phyloP scores from a whole-genome alignment of 2,888 invertebrate species.

The Bimastos eiseni region DNA sequence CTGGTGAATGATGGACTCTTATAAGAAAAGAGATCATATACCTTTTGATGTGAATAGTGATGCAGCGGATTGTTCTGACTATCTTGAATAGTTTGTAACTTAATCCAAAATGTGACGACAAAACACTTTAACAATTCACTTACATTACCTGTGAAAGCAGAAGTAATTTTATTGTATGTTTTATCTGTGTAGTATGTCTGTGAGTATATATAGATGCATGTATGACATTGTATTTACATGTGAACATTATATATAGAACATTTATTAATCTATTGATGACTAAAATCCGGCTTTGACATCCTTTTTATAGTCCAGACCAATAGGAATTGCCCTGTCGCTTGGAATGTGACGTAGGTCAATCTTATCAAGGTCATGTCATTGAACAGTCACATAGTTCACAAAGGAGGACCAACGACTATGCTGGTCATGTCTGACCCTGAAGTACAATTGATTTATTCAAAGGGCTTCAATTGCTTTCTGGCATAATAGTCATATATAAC shows the following conservation, averaged over 20 bases:
- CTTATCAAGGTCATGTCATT: not conserved
- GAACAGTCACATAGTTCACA: too few species aligned
- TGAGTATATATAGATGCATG: not conserved
- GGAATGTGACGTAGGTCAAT: not conserved
- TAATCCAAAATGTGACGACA: not conserved
- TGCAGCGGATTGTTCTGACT: not conserved
- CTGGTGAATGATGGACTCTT: too few species aligned
- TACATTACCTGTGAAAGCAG: not conserved
- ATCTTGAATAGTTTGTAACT: not conserved
- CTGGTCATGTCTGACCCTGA: too few species aligned
- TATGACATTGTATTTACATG: not conserved
- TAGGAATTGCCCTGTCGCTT: not conserved
- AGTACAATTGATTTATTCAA: too few species aligned
- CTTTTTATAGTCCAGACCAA: not conserved
- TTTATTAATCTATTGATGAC: not conserved
- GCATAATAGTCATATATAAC: too few species aligned
- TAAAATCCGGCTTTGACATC: not conserved
- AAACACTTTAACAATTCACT: not conserved
- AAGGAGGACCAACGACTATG: too few species aligned
- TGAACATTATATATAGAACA: slow-evolving; percentile 3
- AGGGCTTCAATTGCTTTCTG: too few species aligned
- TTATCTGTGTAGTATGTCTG: not conserved
- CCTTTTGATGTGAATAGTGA: too few species aligned
- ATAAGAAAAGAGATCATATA: too few species aligned
- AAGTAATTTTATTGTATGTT: not conserved